Percentiles rank a stretch among this genome's conserved stretches.
Evolutionary conservation across 2,888 invertebrate genomes (phyloP).

Genomic region (Cantharis lateralis): DNA sequence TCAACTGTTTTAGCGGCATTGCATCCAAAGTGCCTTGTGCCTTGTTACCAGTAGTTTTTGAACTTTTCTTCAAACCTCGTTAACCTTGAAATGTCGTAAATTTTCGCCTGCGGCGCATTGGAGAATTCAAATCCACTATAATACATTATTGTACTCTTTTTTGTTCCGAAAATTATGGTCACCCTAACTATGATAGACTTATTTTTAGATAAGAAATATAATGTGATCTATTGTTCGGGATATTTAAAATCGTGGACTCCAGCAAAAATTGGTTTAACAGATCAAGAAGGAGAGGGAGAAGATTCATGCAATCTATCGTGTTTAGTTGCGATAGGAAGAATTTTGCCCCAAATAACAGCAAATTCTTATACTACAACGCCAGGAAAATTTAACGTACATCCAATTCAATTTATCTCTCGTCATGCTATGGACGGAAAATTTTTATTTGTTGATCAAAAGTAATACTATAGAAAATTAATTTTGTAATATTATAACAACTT

Average conservation of each 20-base stretch:
- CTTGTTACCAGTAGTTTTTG: too few relatives aligned
- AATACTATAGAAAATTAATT: conserved; percentile 26
- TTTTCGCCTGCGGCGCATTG: too few relatives aligned
- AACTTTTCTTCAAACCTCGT: too few relatives aligned
- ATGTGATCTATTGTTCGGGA: conserved; percentile 90
- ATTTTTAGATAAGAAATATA: conserved; percentile 76
- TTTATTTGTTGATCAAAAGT: conserved; percentile 91
- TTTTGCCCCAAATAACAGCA: conserved; percentile 66
- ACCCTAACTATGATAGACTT: too few relatives aligned
- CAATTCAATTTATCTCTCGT: conserved; percentile 79
- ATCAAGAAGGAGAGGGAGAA: conserved; percentile 65
- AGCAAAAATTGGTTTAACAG: conserved; percentile 73
- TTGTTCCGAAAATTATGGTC: too few relatives aligned
- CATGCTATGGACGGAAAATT: conserved; percentile 92
- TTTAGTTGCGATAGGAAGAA: conserved; percentile 84
- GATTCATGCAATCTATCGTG: conserved; percentile 78
- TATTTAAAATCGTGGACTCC: conserved; percentile 92
- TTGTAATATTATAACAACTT: background rate
- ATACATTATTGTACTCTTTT: too few relatives aligned
- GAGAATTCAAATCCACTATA: too few relatives aligned
- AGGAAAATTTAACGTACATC: conserved; percentile 60
- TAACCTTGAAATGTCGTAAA: too few relatives aligned
- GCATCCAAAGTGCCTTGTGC: too few relatives aligned
- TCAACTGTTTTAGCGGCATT: too few relatives aligned
- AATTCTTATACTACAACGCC: conserved; percentile 52